Evolutionary conservation across 2,888 invertebrate genomes (phyloP).

Genomic region (Dorcus parallelipipedus): DNA sequence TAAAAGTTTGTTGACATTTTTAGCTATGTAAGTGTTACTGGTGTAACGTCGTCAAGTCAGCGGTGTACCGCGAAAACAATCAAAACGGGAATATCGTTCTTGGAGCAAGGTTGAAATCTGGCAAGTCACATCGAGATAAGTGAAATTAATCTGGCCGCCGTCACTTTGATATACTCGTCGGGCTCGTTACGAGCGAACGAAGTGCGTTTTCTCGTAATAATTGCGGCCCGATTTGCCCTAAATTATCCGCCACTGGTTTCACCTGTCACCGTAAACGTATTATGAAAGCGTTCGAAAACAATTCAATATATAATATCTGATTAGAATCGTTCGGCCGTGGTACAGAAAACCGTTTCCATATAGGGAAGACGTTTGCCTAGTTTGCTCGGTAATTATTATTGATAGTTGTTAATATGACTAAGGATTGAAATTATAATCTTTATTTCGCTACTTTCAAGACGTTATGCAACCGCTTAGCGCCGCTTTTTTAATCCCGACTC

Average conservation of each 20-base stretch:
- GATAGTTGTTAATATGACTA: constrained; percentile 28
- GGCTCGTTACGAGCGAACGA: no score
- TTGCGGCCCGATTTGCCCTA: constrained; percentile 25
- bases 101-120: no score
- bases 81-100: constrained; percentile 4
- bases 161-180: no score
- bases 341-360: constrained; percentile 42
- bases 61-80: constrained; percentile 5
- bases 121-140: no score
- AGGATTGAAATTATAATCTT: constrained; percentile 20
- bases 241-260: constrained; percentile 30
- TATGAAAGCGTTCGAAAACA: constrained; percentile 33
- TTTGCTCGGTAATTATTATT: constrained; percentile 37
- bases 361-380: constrained; percentile 47
- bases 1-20: constrained; percentile 11
- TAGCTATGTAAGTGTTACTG: background rate
- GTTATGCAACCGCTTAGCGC: constrained; percentile 21
- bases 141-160: no score
- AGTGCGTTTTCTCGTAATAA: constrained; percentile 13
- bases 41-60: constrained; percentile 2
- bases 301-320: constrained; percentile 32
- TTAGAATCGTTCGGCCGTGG: constrained; percentile 40
- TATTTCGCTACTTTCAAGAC: constrained; percentile 22
- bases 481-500: constrained; percentile 7
- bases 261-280: constrained; percentile 30